phyloP scores from a whole-genome alignment of 2,888 invertebrate genomes.

The Hypomecis atomaria region DNA sequence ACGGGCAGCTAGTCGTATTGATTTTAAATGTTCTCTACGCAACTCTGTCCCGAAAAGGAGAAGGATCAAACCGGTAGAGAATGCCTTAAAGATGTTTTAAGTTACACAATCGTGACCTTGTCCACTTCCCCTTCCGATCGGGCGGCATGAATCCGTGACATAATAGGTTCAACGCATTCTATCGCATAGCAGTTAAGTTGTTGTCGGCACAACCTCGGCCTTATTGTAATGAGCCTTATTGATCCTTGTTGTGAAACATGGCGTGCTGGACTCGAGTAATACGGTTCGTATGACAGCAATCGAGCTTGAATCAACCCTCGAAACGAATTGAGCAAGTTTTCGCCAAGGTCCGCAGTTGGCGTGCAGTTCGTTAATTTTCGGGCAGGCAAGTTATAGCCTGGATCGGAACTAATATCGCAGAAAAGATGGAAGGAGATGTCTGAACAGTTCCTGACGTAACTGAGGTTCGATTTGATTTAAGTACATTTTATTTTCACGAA shows the following conservation, averaged over 20 bases:
- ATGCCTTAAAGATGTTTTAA: neutral
- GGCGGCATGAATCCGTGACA: constrained; percentile 12
- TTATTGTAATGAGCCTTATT: constrained; percentile 46
- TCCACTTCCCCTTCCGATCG: constrained; percentile 9
- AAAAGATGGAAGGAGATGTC: too few relatives aligned
- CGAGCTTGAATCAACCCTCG: constrained; percentile 18
- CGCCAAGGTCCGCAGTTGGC: neutral
- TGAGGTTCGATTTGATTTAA: too few relatives aligned
- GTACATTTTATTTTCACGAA: too few relatives aligned
- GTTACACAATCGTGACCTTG: constrained; percentile 20
- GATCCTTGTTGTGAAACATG: constrained; percentile 50
- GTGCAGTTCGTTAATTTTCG: too few relatives aligned
- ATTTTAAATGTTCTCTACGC: too few relatives aligned
- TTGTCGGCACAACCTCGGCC: constrained; percentile 29
- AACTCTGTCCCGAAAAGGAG: too few relatives aligned
- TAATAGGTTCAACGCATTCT: constrained; percentile 23
- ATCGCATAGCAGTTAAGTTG: constrained; percentile 25
- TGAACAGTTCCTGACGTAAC: too few relatives aligned
- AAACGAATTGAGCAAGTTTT: neutral
- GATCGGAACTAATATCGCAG: too few relatives aligned
- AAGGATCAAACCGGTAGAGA: neutral
- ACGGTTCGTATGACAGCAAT: constrained; percentile 31
- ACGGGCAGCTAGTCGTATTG: too few relatives aligned
- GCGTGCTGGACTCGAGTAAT: constrained; percentile 47
- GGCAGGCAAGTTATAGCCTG: too few relatives aligned